These are phyloP conservation scores for Drosophila ezoana DNA, from an alignment of 2,888 invertebrate species.

Conservation along the genomic window DNA sequence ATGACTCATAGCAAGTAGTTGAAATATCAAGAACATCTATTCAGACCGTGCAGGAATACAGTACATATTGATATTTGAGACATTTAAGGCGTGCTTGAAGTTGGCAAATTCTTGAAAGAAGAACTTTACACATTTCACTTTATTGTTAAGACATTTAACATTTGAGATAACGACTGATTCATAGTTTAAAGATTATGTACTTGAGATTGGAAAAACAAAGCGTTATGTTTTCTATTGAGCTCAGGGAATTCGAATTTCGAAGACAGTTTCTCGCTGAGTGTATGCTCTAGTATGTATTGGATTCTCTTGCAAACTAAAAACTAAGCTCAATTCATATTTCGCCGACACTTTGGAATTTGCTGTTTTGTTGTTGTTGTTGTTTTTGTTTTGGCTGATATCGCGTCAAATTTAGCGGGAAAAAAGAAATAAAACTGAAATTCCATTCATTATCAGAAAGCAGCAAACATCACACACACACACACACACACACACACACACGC, in stretches of 20 bases:
- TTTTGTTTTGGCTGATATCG: conserved; percentile 40
- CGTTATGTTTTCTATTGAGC: too few relatives aligned
- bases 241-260: neutral
- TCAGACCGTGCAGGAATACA: too few relatives aligned
- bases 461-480: neutral
- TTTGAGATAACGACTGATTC: too few relatives aligned
- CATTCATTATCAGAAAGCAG: conserved; percentile 52
- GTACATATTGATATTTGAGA: too few relatives aligned
- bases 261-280: neutral
- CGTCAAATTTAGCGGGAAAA: conserved; percentile 55
- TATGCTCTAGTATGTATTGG: neutral
- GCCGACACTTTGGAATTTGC: conserved; percentile 38
- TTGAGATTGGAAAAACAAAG: too few relatives aligned
- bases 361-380: conserved; percentile 16
- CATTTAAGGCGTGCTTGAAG: too few relatives aligned
- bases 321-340: conserved; percentile 50
- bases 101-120: too few relatives aligned
- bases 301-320: conserved; percentile 14
- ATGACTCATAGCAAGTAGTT: too few relatives aligned
- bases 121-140: too few relatives aligned
- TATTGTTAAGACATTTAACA: too few relatives aligned
- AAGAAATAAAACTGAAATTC: conserved; percentile 45
- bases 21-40: too few relatives aligned
- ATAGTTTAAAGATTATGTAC: too few relatives aligned
- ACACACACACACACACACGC: neutral